These are phyloP conservation scores for Alaudala cheleensis DNA, from an alignment of 2,113 vertebrate species.

Conservation along the genomic window DNA sequence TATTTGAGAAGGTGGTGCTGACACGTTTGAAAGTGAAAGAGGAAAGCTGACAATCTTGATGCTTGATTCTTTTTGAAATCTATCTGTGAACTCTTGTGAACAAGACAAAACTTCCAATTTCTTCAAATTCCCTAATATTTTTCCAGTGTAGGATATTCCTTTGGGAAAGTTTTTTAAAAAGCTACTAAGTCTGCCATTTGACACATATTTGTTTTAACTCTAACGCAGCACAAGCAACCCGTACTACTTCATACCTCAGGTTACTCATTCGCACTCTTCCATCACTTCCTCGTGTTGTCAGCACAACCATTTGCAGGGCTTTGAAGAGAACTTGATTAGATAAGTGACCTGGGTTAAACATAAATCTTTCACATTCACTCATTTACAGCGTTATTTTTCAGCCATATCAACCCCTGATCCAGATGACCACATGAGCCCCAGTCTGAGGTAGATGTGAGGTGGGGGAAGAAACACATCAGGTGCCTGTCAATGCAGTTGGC, in stretches of 20 bases:
- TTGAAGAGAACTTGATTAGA: not conserved
- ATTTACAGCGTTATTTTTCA: conserved; percentile 24
- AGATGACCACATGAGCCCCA: not conserved
- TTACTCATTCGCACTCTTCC: conserved; percentile 14
- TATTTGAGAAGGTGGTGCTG: not conserved
- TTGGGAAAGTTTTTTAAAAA: not conserved
- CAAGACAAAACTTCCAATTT: not conserved
- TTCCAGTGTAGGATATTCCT: not conserved
- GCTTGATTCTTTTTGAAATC: not conserved
- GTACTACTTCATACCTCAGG: not conserved
- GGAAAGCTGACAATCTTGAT: not conserved
- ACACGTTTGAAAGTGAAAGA: not conserved
- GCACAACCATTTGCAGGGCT: not conserved
- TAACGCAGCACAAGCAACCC: not conserved
- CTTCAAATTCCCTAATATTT: not conserved
- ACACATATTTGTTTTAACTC: not conserved
- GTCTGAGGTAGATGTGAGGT: not conserved
- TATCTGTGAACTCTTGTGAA: not conserved
- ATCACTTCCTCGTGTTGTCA: not conserved
- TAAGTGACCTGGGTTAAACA: conserved; percentile 22
- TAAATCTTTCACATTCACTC: not conserved
- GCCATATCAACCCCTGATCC: not conserved
- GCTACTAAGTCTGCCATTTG: not conserved
- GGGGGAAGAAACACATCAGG: not conserved
- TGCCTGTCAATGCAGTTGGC: not conserved